phyloP scores from a whole-genome alignment of 2,888 invertebrate species.

The Pardosa pseudoannulata region DNA sequence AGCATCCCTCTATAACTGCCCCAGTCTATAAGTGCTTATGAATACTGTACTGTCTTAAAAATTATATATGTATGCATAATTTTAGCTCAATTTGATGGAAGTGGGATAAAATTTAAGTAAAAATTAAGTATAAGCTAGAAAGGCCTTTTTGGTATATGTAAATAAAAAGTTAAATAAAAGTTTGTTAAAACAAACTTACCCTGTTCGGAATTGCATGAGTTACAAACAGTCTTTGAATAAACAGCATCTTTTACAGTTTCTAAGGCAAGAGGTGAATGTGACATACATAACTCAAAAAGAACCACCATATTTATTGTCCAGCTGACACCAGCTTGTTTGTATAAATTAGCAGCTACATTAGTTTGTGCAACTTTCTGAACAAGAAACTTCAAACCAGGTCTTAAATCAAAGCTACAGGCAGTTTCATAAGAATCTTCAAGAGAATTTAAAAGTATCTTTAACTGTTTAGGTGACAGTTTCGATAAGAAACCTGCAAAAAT shows the following conservation, averaged over 20 bases:
- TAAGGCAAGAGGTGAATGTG: slow-evolving; percentile 80
- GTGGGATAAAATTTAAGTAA: too few relatives aligned
- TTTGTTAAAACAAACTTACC: too few relatives aligned
- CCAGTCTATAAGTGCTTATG: too few relatives aligned
- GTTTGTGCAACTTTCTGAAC: slow-evolving; percentile 91
- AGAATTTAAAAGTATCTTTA: slow-evolving; percentile 85
- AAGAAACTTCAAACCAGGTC: slow-evolving; percentile 94
- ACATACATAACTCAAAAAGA: slow-evolving; percentile 89
- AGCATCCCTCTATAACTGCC: too few relatives aligned
- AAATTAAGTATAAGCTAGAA: too few relatives aligned
- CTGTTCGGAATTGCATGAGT: neutral
- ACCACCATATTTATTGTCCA: slow-evolving; percentile 90
- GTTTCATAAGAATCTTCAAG: slow-evolving; percentile 89
- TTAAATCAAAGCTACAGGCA: slow-evolving; percentile 90
- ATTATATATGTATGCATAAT: too few relatives aligned
- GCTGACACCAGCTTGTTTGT: slow-evolving; percentile 91
- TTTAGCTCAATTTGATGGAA: too few relatives aligned
- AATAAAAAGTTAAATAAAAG: too few relatives aligned
- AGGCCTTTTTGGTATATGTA: too few relatives aligned
- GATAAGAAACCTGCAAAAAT: slow-evolving; percentile 75
- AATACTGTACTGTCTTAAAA: too few relatives aligned
- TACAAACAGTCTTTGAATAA: neutral
- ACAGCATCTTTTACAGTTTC: slow-evolving; percentile 75
- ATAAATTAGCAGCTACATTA: slow-evolving; percentile 88
- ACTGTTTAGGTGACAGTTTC: slow-evolving; percentile 79